phyloP scores from a whole-genome alignment of 1,140 invertebrate genomes.

The Drosophila nannoptera region DNA sequence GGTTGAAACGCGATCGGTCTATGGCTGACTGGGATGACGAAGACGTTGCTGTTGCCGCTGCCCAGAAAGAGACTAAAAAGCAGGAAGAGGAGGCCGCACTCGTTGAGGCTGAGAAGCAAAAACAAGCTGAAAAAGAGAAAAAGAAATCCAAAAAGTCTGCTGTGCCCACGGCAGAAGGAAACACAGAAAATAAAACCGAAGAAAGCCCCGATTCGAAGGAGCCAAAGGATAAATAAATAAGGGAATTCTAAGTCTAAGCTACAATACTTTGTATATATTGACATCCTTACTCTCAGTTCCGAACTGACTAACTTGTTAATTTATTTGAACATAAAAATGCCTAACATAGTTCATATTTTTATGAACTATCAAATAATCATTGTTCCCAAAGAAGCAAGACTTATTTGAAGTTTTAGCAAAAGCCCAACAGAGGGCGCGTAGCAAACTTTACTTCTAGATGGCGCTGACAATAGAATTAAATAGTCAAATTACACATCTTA shows the following conservation, averaged over 20 bases:
- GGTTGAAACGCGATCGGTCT: constrained; percentile 79
- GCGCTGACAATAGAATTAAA: neutral
- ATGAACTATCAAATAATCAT: no score
- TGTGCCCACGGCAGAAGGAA: constrained; percentile 21
- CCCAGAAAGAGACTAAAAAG: constrained; percentile 60
- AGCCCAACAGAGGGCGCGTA: neutral
- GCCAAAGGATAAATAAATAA: constrained; percentile 56
- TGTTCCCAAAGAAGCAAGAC: neutral
- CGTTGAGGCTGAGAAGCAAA: constrained; percentile 67
- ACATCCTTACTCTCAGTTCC: constrained; percentile 39
- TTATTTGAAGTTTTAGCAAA: neutral
- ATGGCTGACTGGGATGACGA: constrained; percentile 82
- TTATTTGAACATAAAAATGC: constrained; percentile 58
- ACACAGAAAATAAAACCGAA: constrained; percentile 13
- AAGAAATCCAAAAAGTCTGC: constrained; percentile 57
- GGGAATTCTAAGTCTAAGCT: constrained; percentile 9
- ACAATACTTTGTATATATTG: constrained; percentile 41
- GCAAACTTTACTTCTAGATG: neutral
- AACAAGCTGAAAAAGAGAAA: constrained; percentile 50
- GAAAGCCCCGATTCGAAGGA: constrained; percentile 32
- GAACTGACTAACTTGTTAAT: constrained; percentile 49
- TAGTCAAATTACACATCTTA: neutral
- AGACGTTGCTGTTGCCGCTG: constrained; percentile 72
- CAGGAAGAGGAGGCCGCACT: constrained; percentile 56
- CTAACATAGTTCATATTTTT: neutral